Percentiles rank a stretch among this genome's conserved stretches.
Evolutionary conservation across 2,888 invertebrate genomes (phyloP).

Genomic region (Heliconius aoede): DNA sequence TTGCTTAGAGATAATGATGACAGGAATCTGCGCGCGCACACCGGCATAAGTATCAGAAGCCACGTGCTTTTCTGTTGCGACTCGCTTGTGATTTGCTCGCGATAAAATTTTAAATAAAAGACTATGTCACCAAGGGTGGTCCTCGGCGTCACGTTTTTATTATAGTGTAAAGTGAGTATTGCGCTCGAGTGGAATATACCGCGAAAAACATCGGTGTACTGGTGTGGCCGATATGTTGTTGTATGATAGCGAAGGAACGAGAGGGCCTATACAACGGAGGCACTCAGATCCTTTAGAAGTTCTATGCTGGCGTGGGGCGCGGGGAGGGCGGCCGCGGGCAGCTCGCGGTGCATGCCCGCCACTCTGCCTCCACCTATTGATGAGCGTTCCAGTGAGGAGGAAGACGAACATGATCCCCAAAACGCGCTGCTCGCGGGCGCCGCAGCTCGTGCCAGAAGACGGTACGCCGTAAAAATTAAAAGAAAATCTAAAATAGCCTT

Average conservation of each 20-base stretch:
- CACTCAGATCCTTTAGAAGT: slow-evolving; percentile 78
- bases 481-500: slow-evolving; percentile 76
- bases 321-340: slow-evolving; percentile 63
- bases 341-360: slow-evolving; percentile 60
- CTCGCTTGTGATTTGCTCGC: slow-evolving; percentile 33
- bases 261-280: slow-evolving; percentile 81
- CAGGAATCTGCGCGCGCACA: slow-evolving; percentile 62
- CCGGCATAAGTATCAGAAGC: slow-evolving; percentile 53
- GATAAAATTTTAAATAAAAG: slow-evolving; percentile 44
- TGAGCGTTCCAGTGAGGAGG: slow-evolving; percentile 58
- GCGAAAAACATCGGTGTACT: slow-evolving; percentile 60
- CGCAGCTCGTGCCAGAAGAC: slow-evolving; percentile 75
- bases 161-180: slow-evolving; percentile 60
- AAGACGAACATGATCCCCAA: slow-evolving; percentile 64
- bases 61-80: slow-evolving; percentile 57
- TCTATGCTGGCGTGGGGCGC: slow-evolving; percentile 78
- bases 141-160: slow-evolving; percentile 46
- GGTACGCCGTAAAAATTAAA: slow-evolving; percentile 77
- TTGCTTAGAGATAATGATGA: slow-evolving; percentile 71
- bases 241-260: slow-evolving; percentile 69
- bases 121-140: slow-evolving; percentile 50
- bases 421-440: slow-evolving; percentile 72
- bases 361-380: slow-evolving; percentile 49
- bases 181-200: slow-evolving; percentile 59
- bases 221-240: slow-evolving; percentile 80